phyloP scores from a whole-genome alignment of 92 coral and sea anemone genomes.

The Desmophyllum pertusum region DNA sequence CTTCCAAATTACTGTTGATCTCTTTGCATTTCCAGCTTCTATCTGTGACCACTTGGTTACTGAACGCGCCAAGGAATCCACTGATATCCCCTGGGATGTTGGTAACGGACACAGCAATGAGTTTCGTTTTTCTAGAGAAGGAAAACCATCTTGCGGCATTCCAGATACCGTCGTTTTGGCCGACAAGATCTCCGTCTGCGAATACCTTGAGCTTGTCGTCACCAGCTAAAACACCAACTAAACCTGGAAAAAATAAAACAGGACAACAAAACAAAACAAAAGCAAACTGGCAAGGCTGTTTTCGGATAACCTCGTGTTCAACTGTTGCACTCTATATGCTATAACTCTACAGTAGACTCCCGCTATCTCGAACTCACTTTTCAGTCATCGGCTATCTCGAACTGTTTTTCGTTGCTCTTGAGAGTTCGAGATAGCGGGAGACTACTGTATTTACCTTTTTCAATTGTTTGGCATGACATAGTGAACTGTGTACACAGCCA shows the following conservation, averaged over 20 bases:
- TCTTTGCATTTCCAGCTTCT: constrained; percentile 10
- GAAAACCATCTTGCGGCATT: not conserved
- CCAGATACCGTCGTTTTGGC: not conserved
- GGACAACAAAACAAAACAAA: not conserved
- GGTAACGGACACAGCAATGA: not conserved
- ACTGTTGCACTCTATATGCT: too few species aligned
- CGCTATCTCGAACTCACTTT: too few species aligned
- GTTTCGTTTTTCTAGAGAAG: not conserved
- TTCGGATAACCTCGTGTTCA: too few species aligned
- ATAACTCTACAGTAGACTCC: too few species aligned
- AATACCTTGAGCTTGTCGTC: constrained; percentile 6
- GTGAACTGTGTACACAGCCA: not conserved
- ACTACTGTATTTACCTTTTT: not conserved
- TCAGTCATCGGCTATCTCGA: too few species aligned
- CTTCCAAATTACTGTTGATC: not conserved
- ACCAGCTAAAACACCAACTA: not conserved
- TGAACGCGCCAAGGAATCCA: constrained; percentile 11
- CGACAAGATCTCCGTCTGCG: not conserved
- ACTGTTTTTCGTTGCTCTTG: too few species aligned
- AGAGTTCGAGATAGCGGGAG: too few species aligned
- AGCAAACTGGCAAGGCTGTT: too few species aligned
- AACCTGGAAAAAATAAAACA: not conserved
- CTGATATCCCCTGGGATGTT: not conserved
- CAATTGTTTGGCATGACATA: not conserved
- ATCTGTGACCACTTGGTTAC: not conserved